phyloP scores from a whole-genome alignment of 2,113 vertebrate species.

The Zosterops pallidus region DNA sequence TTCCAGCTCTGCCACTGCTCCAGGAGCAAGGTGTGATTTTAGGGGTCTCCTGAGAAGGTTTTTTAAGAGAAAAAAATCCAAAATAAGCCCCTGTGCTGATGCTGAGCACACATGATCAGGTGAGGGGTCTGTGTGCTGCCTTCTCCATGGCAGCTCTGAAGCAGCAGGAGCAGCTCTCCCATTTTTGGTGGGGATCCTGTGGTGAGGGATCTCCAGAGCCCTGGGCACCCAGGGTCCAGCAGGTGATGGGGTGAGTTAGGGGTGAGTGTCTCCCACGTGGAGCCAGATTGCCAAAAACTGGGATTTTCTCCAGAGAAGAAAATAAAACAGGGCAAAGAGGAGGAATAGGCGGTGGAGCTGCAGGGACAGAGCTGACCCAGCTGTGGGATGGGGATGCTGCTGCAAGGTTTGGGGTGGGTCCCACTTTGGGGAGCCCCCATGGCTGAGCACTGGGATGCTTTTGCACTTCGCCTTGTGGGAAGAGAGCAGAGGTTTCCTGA shows the following conservation, averaged over 20 bases:
- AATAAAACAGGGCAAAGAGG: not conserved
- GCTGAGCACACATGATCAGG: not conserved
- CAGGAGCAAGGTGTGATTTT: not conserved
- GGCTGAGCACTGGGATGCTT: not conserved
- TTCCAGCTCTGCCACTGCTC: not conserved
- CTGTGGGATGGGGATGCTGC: not conserved
- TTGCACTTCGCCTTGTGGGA: not conserved
- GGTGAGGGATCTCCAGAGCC: not conserved
- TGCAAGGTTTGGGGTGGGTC: accelerated
- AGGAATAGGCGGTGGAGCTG: not conserved
- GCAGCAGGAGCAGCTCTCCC: not conserved
- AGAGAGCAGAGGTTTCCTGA: not conserved
- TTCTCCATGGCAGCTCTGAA: not conserved
- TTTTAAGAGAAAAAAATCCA: not conserved
- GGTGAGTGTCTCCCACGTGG: not conserved
- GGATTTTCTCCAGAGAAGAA: not conserved
- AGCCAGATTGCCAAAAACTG: not conserved
- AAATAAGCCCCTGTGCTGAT: not conserved
- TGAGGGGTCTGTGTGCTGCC: not conserved
- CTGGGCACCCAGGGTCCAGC: not conserved
- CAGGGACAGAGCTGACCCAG: not conserved
- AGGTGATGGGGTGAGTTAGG: not conserved
- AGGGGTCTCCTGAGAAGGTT: not conserved
- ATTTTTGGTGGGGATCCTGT: not conserved
- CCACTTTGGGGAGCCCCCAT: not conserved